Base-by-base conservation (phyloP, 1,140 invertebrate species). In the Protaetia brevitarsis region DNA sequence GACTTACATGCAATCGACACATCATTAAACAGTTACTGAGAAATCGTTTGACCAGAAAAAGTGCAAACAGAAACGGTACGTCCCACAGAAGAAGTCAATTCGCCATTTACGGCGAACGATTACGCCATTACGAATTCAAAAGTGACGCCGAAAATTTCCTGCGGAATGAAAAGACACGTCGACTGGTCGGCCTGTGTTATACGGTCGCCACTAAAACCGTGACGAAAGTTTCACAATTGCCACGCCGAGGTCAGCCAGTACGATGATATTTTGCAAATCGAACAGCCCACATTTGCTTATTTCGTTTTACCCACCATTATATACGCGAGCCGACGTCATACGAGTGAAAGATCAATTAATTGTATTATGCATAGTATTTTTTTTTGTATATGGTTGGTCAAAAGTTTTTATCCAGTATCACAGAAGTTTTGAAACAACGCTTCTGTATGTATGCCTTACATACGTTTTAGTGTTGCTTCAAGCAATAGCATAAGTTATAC, bases 181-280 rank as follows among this genome's bases (percentile, higher is more conserved):
- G 34, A 36, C n/a, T n/a, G n/a, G n/a, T n/a, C n/a, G n/a, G n/a
- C n/a, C n/a, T n/a, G n/a, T n/a, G n/a, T n/a, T n/a, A n/a, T n/a
- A n/a, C 11, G 16, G 16, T 51, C 41, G 41, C 41, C 2, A 23
- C 26, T 51, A 51, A 51, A n/a, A n/a, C 19, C 41, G 41, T 19
- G 41, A 51, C 41, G 41, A 51, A 51, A 51, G 41, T 51, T 51
- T 51, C 16, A 23, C 41, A 51, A 51, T 51, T 23, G 11, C 41
- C 16, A 8, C 41, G 41, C 19, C 41, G 41, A 51, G 41, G 41
- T 51, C 41, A 51, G 41, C 41, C 7, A 51, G 41, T 51, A 2
- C 41, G 41, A 51, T 23, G 41, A 51, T 10, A 51, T 51, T 51
- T 51, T 51, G 16, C 41, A 51, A 51, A 51, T 51, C 41, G 41